Evolutionary conservation across 1,140 invertebrate species (phyloP).

Genomic region (Chelonus insularis): DNA sequence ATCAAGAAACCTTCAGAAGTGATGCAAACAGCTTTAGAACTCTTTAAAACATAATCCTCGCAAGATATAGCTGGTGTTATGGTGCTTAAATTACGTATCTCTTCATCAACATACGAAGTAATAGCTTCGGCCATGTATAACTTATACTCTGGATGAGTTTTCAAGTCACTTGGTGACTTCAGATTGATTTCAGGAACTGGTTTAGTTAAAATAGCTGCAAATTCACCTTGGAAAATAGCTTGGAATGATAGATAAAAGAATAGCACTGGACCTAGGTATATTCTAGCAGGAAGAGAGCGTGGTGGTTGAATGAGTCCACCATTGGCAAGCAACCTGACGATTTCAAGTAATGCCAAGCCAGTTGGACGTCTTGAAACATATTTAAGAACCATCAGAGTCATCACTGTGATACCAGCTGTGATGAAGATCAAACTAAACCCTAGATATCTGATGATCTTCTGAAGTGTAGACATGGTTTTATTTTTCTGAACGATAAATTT

Average conservation of each 20-base stretch:
- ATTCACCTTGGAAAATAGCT: background rate
- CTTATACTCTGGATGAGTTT: background rate
- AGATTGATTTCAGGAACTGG: background rate
- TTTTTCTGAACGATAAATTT: background rate
- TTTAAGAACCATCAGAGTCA: background rate
- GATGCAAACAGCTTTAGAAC: background rate
- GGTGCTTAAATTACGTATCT: background rate
- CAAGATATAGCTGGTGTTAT: background rate
- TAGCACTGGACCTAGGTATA: background rate
- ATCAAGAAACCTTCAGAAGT: background rate
- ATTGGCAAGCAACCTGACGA: background rate
- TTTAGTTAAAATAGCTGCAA: background rate
- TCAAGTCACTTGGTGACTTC: background rate
- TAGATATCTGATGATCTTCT: background rate
- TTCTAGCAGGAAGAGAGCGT: background rate
- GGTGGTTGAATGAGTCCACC: background rate
- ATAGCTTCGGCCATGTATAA: background rate
- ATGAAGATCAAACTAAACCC: background rate
- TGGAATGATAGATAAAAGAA: constrained; percentile 2
- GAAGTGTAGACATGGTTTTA: background rate
- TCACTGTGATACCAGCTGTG: background rate
- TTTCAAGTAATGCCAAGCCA: background rate
- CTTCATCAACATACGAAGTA: background rate
- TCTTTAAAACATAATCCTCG: background rate
- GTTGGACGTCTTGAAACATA: background rate